phyloP scores from a whole-genome alignment of 2,113 vertebrate species.

The Cinclus mexicanus region DNA sequence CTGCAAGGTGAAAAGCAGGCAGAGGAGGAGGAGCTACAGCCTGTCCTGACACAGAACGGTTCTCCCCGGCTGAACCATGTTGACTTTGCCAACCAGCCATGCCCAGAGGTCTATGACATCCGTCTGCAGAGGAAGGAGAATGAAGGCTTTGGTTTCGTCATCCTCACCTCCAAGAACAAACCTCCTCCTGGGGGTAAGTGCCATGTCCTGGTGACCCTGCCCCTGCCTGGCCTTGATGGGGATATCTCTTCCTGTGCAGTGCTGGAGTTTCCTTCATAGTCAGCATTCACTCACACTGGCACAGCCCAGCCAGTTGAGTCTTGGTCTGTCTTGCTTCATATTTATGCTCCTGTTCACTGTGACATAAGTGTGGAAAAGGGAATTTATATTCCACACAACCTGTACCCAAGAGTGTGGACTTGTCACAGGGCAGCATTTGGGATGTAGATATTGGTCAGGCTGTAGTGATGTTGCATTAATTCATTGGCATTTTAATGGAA shows the following conservation, averaged over 20 bases:
- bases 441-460: not conserved
- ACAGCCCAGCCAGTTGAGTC: not conserved
- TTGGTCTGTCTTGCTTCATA: not conserved
- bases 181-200: slow-evolving; percentile 91
- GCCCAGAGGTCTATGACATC: slow-evolving; percentile 84
- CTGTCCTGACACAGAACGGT: slow-evolving; percentile 64
- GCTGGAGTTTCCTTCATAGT: not conserved
- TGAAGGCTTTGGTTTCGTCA: slow-evolving; percentile 96
- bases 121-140: slow-evolving; percentile 90
- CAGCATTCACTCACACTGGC: not conserved
- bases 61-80: slow-evolving; percentile 77
- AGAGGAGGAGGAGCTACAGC: slow-evolving; percentile 55
- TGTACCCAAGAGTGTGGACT: not conserved
- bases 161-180: slow-evolving; percentile 96
- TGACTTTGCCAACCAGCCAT: slow-evolving; percentile 56
- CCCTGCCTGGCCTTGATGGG: rapidly evolving
- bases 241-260: no score
- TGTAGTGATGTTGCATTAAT: not conserved
- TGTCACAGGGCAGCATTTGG: not conserved
- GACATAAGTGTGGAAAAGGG: not conserved
- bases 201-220: rapidly evolving
- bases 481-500: not conserved
- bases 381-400: rapidly evolving
- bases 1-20: slow-evolving; percentile 70
- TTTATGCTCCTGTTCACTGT: not conserved